Evolutionary conservation across 2,113 vertebrate species (phyloP).

Genomic region (Motacilla tschutschensis): DNA sequence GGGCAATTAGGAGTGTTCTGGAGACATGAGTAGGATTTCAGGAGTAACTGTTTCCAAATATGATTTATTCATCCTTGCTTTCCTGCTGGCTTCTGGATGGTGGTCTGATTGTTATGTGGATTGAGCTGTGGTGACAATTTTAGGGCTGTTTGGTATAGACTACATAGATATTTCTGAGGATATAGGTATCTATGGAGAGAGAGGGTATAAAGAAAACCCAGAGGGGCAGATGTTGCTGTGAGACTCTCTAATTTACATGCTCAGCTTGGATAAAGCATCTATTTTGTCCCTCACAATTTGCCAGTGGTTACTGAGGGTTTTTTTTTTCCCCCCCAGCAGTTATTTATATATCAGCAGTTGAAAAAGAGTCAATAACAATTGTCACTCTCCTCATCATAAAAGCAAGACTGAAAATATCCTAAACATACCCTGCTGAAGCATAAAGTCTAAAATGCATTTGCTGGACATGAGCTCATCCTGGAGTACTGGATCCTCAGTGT

Average conservation of each 20-base stretch:
- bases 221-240: not conserved
- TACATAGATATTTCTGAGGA: not conserved
- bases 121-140: not conserved
- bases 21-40: not conserved
- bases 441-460: conserved; percentile 25
- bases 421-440: not conserved
- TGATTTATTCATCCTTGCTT: not conserved
- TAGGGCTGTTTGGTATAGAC: not conserved
- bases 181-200: not conserved
- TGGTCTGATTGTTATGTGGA: not conserved
- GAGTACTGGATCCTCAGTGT: not conserved
- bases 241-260: not conserved
- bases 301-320: not conserved
- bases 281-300: not conserved
- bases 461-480: not conserved
- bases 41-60: not conserved
- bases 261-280: not conserved
- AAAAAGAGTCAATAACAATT: conserved; percentile 4
- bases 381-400: not conserved
- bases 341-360: conserved; percentile 16
- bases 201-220: not conserved
- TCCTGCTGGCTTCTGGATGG: not conserved
- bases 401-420: conserved; percentile 14
- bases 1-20: not conserved
- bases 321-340: not conserved